Base-by-base conservation (phyloP, 2,888 invertebrate genomes). In the Osmoderma eremita region DNA sequence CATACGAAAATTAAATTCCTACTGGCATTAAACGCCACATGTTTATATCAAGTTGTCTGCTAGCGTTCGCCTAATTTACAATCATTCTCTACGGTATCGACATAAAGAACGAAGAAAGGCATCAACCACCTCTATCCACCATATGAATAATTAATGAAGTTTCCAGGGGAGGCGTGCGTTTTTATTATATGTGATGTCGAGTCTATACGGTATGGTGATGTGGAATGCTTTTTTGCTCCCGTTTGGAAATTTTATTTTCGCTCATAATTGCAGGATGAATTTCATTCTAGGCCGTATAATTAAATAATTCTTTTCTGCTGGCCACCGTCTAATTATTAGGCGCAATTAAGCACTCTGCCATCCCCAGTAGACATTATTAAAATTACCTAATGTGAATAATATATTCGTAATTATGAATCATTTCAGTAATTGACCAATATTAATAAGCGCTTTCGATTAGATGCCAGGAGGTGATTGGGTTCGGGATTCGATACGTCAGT, bases 61-160 rank as follows among this genome's bases (percentile, higher is more conserved):
- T 56, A 41, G 20, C 22, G 41, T 17, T 45, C 15, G 15, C 42
- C 48, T 61, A 61, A 61, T 61, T 61, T 61, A 61, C 24, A 45
- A 61, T 61, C 45, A 61, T 58, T 42, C 58, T 61, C 58, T 45
- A 61, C 45, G 42, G 24, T 61, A 48, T 61, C 58, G 58, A 61
- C 48, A 30, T 61, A 61, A 45, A 61, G 45, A 61, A 45, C 36
- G 15, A 53, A 24, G 6, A 17, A 50, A 17, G 38, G 30, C 30
- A 53, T 45, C 58, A 61, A 61, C 62, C 62, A 49, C 50, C 39
- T 63, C 51, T 63, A 18, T 50, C 39, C 39, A 24, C 39, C 36
- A 41, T 65, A 68, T 68, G 68, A 68, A 68, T 68, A 65, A 68
- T 68, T 68, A 68, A 68, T 68, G 67, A 65, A 64, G 61, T 42